Evolutionary conservation across 2,113 vertebrate genomes (phyloP).

Genomic region (Cariama cristata): DNA sequence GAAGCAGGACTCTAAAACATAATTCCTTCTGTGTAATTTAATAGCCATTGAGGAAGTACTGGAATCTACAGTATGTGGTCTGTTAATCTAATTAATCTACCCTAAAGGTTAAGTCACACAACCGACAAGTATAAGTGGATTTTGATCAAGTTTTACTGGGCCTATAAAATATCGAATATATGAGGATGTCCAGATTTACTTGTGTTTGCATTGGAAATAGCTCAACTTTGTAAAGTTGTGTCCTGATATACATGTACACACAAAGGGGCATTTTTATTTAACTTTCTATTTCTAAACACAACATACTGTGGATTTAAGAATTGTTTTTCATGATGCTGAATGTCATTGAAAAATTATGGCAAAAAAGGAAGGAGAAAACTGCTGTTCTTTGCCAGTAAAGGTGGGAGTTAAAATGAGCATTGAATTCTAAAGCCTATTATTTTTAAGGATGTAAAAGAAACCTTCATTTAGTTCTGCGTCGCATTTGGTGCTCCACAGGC

Average conservation of each 20-base stretch:
- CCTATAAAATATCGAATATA: conserved; percentile 33
- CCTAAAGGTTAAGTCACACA: conserved; percentile 64
- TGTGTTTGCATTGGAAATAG: conserved; percentile 36
- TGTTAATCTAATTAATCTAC: conserved; percentile 72
- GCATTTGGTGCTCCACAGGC: not conserved
- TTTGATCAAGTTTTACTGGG: conserved; percentile 63
- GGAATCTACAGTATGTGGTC: conserved; percentile 69
- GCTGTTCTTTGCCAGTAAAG: not conserved
- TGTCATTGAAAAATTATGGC: not conserved
- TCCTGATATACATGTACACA: not conserved
- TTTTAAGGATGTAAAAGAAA: not conserved
- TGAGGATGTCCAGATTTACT: conserved; percentile 40
- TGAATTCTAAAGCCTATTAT: not conserved
- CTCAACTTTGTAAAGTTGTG: not conserved
- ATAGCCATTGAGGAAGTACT: conserved; percentile 70
- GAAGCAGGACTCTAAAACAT: conserved; percentile 60
- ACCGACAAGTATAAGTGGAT: conserved; percentile 50
- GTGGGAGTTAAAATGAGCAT: not conserved
- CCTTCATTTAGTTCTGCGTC: not conserved
- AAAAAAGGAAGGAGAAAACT: not conserved
- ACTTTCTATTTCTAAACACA: conserved; percentile 21
- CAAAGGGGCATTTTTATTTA: not conserved
- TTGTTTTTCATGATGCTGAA: not conserved
- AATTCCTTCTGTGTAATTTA: conserved; percentile 73
- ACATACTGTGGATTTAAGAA: not conserved